Evolutionary conservation across 2,888 invertebrate species (phyloP), one percentile per base, ranked within the genome.

Genomic region (Andrena bucephala): DNA sequence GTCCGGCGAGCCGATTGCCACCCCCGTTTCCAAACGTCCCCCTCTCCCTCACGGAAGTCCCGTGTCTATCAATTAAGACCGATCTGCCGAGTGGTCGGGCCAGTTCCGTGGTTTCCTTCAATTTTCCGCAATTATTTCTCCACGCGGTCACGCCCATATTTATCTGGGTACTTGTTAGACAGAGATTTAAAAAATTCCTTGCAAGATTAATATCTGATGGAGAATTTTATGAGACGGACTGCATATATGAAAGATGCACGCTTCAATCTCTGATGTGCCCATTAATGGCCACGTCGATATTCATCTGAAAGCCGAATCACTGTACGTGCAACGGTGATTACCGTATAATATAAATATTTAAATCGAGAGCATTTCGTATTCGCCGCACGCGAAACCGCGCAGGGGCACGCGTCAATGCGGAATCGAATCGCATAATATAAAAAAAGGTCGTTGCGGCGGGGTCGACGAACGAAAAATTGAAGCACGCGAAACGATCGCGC

Each of bases 41-140:
- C 24, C 65, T 2, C 16, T 1, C 27, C 48, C 33, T 3, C 24
- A 71, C 67, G 50, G 68, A 74, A 81, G 78, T 83, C 63, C 69
- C 71, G 65, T 71, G 77, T 78, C 76, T 79, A 86, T 87, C 87
- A 87, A 87, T 87, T 87, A 87, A 87, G 87, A 85, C 80, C 65
- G 77, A 77, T 72, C 83, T 54, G 33, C 48, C 63, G 57, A 68
- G 70, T 72, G 63, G 65, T 70, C 57, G 42, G 20, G 20, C 60
- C 50, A 68, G 72, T 67, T 59, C 31, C 69, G 59, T 29, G 71
- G 66, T 66, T 67, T 48, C 65, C 52, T 42, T 63, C 65, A 79
- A 84, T 84, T 83, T 78, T 79, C 78, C 70, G 59, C 74, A 72
- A 83, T 83, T 71, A 75, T 83, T 83, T 57, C 71, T 60, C 65